Evolutionary conservation across 2,113 vertebrate genomes (phyloP), one percentile per base, ranked within the genome.

Genomic region (Hyperoodon ampullatus): DNA sequence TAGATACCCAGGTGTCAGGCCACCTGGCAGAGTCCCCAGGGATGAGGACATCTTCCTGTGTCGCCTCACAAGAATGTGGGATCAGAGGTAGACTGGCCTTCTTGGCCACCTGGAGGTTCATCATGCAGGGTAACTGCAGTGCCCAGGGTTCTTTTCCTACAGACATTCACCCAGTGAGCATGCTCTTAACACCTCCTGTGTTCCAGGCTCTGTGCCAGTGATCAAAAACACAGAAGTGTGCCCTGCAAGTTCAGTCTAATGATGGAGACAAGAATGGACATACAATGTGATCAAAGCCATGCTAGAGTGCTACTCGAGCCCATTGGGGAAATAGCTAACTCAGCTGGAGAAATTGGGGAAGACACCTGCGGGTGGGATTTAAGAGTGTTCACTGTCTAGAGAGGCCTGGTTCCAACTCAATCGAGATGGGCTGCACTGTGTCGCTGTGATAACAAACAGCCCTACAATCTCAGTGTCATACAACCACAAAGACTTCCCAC

Each of bases 11-110:
- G 39, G 44, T 90, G 60, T 60, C 61, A 60, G 65, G 70, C 42
- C 60, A 81, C 55, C 82, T 81, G 66, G 74, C 77, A 74, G 30
- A 78, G n/a, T 23, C 35, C 42, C 58, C 13, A 44, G 61, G 53
- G 60, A 58, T 21, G 18, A 58, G 61, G 82, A 50, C 47, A 77
- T 58, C 33, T 14, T 65, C n/a, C 24, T 30, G 12, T 33, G 23
- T 93, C 74, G 81, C 14, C 58, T 65, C 63, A 39, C 50, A 93
- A 71, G 82, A 94, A 93, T 23, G 44, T 50, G 53, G 23, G 50
- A 33, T 68, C 91, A 70, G 42, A 35, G 6, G 2, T 53, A 35
- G 42, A 30, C 61, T 18, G 80, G 74, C 30, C 53, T 68, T 55
- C 77, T 42, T 63, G 14, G 12, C 2, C 81, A 78, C n/a, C 80